phyloP scores from a whole-genome alignment of 2,797 vertebrate species.

The Diceros bicornis region DNA sequence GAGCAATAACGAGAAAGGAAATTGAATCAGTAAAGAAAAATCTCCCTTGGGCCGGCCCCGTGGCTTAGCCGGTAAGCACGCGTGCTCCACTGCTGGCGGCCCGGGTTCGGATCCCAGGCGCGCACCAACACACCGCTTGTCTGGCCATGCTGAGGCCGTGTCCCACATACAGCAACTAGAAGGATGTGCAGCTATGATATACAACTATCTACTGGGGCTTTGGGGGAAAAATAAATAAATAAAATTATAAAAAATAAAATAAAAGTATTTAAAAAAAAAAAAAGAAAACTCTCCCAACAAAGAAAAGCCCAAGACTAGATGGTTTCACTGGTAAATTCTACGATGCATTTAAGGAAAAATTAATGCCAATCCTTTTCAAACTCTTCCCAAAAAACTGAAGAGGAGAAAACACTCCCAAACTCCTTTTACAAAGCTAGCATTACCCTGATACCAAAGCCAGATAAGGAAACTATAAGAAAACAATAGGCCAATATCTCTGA shows the following conservation, averaged over 20 bases:
- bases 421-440: background rate
- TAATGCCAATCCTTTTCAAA: background rate
- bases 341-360: background rate
- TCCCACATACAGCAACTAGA: too few species aligned
- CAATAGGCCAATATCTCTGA: background rate
- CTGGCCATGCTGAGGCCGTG: too few species aligned
- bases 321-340: background rate
- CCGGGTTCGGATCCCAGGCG: too few species aligned
- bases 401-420: background rate
- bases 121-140: too few species aligned
- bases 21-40: background rate
- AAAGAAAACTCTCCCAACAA: background rate
- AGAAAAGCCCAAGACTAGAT: background rate
- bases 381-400: background rate
- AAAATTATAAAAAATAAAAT: too few species aligned
- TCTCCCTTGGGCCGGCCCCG: too few species aligned
- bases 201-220: too few species aligned
- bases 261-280: too few species aligned
- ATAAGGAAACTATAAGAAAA: constrained; percentile 13
- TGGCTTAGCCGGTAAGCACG: too few species aligned
- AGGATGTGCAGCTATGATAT: too few species aligned
- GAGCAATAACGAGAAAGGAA: background rate
- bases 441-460: background rate
- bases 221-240: too few species aligned
- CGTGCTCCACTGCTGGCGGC: too few species aligned